These are phyloP conservation scores for Lipophrys pholis DNA, from an alignment of 2,113 vertebrate genomes.

Conservation along the genomic window DNA sequence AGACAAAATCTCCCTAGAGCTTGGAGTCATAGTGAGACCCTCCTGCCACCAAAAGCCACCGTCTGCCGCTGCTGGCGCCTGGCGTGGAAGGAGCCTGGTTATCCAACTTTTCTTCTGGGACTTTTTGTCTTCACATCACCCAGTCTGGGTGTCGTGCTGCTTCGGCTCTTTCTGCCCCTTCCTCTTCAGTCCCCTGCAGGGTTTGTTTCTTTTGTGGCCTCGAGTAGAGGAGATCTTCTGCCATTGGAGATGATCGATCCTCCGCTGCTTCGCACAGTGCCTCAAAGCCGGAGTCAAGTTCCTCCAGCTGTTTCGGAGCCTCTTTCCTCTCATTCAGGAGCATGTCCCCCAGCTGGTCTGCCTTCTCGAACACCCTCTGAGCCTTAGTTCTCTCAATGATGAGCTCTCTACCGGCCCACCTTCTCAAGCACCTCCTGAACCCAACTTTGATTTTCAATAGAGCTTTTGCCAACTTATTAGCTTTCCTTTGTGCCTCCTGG, in stretches of 20 bases:
- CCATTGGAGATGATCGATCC: conserved; percentile 39
- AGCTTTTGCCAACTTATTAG: conserved; percentile 8
- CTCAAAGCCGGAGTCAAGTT: conserved; percentile 29
- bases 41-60: neutral
- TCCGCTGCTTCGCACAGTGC: conserved; percentile 1
- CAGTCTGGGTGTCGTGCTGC: neutral
- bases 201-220: conserved; percentile 17
- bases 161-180: neutral
- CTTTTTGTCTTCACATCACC: conserved; percentile 14
- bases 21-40: no score
- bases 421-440: conserved; percentile 25
- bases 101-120: conserved; percentile 15
- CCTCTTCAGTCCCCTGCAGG: conserved; percentile 5
- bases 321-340: conserved; percentile 13
- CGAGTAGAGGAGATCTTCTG: conserved; percentile 16
- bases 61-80: conserved; percentile 4
- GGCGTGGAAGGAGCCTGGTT: conserved; percentile 2
- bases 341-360: conserved; percentile 22
- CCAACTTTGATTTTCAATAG: conserved; percentile 26
- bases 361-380: conserved; percentile 8
- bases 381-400: conserved; percentile 23
- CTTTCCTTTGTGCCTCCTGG: conserved; percentile 22
- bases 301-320: conserved; percentile 36
- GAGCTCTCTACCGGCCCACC: conserved; percentile 31
- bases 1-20: neutral